Evolutionary conservation across 2,797 vertebrate species (phyloP).

Genomic region (Parauchenoglanis punctatus): DNA sequence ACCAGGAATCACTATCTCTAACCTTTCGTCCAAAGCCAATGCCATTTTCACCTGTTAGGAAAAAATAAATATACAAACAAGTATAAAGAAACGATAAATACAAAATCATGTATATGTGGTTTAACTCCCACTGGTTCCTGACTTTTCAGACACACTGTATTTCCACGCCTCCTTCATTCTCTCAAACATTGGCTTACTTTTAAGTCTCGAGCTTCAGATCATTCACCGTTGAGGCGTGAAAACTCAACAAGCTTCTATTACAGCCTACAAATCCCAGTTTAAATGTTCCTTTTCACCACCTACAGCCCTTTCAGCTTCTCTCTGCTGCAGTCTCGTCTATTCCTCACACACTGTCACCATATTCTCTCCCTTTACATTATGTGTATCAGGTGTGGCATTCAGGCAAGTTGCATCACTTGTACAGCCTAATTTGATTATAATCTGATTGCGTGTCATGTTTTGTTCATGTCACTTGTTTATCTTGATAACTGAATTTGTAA

Average conservation of each 20-base stretch:
- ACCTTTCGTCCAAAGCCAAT: not conserved
- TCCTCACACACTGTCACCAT: not conserved
- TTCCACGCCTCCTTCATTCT: not conserved
- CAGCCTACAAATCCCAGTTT: not conserved
- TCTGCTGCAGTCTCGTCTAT: not conserved
- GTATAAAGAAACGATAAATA: not conserved
- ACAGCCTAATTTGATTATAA: not conserved
- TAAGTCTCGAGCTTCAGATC: not conserved
- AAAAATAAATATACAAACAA: not conserved
- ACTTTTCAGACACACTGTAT: not conserved
- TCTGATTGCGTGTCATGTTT: not conserved
- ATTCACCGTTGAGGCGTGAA: not conserved
- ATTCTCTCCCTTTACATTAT: not conserved
- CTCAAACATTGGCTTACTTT: not conserved
- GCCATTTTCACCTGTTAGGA: not conserved
- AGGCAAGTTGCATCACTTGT: not conserved
- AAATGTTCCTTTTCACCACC: no score
- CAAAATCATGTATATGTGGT: not conserved
- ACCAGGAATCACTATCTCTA: not conserved
- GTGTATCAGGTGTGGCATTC: not conserved
- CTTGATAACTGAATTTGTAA: not conserved
- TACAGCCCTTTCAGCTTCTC: not conserved
- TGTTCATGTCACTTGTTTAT: not conserved
- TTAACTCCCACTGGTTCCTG: not conserved
- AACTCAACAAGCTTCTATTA: not conserved